Conservation (phyloP, 2,888 invertebrate genomes). For the Athalia rosae region DNA sequence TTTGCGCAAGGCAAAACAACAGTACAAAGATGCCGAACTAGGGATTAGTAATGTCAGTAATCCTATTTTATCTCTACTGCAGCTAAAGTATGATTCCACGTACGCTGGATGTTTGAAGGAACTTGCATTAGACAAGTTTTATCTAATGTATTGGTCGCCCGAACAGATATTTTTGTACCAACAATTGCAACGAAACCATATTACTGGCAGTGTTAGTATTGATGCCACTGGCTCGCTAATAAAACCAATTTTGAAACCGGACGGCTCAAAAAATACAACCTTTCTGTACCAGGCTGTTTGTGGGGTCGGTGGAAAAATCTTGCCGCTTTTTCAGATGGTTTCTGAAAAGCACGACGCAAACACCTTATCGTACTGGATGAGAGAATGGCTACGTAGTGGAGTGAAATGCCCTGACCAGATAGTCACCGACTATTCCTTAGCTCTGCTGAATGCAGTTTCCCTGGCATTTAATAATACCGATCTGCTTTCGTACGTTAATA, state of each 20-base stretch:
- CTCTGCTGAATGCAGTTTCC: conserved; percentile 53
- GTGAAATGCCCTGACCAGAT: conserved; percentile 51
- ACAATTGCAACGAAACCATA: not conserved
- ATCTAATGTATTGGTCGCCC: conserved; percentile 8
- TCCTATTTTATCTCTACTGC: not conserved
- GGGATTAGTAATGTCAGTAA: not conserved
- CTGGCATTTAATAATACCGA: conserved; percentile 53
- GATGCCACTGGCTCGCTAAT: conserved; percentile 56
- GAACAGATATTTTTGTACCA: not conserved
- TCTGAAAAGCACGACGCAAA: conserved; percentile 57
- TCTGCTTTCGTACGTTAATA: conserved; percentile 49
- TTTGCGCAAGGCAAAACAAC: conserved; percentile 19
- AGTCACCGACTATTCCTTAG: conserved; percentile 52
- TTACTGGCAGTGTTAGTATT: conserved; percentile 52
- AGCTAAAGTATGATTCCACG: conserved; percentile 3
- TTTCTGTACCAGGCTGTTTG: conserved; percentile 55
- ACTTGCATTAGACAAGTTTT: conserved; percentile 23
- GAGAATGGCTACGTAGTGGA: conserved; percentile 53
- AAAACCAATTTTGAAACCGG: conserved; percentile 47
- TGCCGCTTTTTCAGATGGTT: conserved; percentile 56
- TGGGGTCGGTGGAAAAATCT: conserved; percentile 48
- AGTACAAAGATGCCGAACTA: conserved; percentile 5
- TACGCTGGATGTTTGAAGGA: conserved; percentile 5
- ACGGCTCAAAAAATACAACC: conserved; percentile 46
- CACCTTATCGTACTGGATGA: conserved; percentile 51